Percentiles rank a stretch among this genome's conserved stretches.
Evolutionary conservation across 2,113 vertebrate genomes (phyloP).

Genomic region (Galemys pyrenaicus): DNA sequence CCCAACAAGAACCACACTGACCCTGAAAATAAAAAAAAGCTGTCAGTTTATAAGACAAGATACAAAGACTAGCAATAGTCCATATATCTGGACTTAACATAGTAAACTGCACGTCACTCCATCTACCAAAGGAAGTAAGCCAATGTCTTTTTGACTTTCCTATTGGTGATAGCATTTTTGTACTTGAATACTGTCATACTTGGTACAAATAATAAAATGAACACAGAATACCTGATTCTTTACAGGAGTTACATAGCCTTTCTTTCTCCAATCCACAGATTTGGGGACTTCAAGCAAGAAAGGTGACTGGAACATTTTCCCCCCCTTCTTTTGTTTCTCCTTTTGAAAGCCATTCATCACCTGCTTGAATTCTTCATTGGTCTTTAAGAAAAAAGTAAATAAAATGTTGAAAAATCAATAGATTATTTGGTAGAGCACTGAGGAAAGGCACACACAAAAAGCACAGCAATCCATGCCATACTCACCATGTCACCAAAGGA

Average conservation of each 20-base stretch:
- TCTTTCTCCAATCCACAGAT: conserved; percentile 93
- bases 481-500: conserved; percentile 97
- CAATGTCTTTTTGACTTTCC: not conserved
- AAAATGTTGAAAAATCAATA: conserved; percentile 9
- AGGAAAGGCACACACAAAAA: not conserved
- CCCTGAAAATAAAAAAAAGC: conserved; percentile 84
- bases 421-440: not conserved
- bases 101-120: not conserved
- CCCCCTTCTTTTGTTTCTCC: conserved; percentile 84
- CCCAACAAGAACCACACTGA: conserved; percentile 97
- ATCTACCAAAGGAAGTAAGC: not conserved
- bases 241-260: conserved; percentile 96
- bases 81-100: not conserved
- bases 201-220: too few relatives aligned
- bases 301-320: conserved; percentile 91
- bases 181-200: conserved; percentile 67
- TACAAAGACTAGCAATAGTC: not conserved
- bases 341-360: conserved; percentile 94
- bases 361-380: conserved; percentile 95
- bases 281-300: conserved; percentile 87
- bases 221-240: conserved; percentile 91
- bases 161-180: not conserved
- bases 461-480: not conserved
- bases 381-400: conserved; percentile 84
- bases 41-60: conserved; percentile 9